Conservation (phyloP, 1,140 invertebrate species). For the Euura lappo region DNA sequence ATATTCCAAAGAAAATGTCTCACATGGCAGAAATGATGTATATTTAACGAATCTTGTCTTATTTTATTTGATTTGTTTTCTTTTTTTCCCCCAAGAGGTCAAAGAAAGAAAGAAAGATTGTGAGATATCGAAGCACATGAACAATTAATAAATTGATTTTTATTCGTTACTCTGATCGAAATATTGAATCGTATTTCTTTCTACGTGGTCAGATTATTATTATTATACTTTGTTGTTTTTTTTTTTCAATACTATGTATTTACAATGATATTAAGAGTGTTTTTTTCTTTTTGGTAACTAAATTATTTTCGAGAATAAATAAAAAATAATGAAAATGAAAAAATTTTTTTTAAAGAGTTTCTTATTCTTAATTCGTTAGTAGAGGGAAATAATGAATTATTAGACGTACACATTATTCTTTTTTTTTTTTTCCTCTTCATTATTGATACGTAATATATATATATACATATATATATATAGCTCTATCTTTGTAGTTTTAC, state of each 20-base stretch:
- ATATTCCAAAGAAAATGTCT: slow-evolving; percentile 96
- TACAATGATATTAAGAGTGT: neutral
- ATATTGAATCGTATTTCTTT: slow-evolving; percentile 4
- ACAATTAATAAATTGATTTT: slow-evolving; percentile 9
- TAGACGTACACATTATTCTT: too few species aligned
- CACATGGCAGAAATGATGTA: slow-evolving; percentile 98
- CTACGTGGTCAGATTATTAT: neutral
- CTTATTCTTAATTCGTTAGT: too few species aligned
- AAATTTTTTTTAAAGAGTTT: too few species aligned
- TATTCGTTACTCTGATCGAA: slow-evolving; percentile 14
- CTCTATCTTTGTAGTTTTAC: slow-evolving; percentile 56
- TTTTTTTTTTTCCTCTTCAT: too few species aligned
- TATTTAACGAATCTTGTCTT: slow-evolving; percentile 66
- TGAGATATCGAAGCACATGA: neutral
- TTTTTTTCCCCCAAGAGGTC: neutral
- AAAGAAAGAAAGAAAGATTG: slow-evolving; percentile 15
- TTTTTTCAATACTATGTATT: slow-evolving; percentile 1
- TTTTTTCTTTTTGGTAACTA: neutral
- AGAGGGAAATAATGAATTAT: too few species aligned
- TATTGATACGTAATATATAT: neutral
- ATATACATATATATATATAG: slow-evolving; percentile 31
- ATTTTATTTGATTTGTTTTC: neutral
- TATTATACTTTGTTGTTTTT: too few species aligned
- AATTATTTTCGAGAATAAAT: neutral
- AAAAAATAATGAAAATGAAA: too few species aligned